Evolutionary conservation across 2,113 vertebrate genomes (phyloP), one percentile per base, ranked within the genome.

Genomic region (Oreocharis arfaki): DNA sequence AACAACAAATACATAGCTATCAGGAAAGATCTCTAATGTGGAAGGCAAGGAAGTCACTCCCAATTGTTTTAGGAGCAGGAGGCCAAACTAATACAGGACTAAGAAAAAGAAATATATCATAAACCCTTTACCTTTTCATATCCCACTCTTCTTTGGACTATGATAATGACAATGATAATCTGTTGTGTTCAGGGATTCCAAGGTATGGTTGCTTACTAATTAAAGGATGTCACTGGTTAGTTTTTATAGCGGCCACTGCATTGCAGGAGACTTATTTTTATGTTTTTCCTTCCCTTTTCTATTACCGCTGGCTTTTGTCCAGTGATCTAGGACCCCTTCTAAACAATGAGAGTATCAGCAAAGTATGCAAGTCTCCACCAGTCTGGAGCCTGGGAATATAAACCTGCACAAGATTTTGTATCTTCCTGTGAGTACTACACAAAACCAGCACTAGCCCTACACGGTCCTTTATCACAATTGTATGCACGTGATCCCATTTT

Each of bases 41-140:
- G 61, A 92, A 95, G 70, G 85, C 91, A 87, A 96, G 93, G 95
- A 97, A 97, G 91, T 97, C 91, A 88, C 93, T 96, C 88, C 87
- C 93, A 95, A 81, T 85, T 95, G 88, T 97, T 96, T 89, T 42
- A 93, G 61, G 37, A 90, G 16, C 42, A 81, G 1, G 26, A 92
- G 76, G 73, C 49, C 13, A 52, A 79, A 82, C 19, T 88, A 70
- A 84, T 35, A 67, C 17, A 56, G 27, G 50, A 42, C 7, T 53
- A 57, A 56, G 69, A 15, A 21, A 90, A 19, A 87, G 20, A 86
- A 81, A 59, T 49, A 32, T 10, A 84, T 37, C 32, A 88, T 52
- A 87, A 75, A 9, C 24, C 9, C 23, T 63, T 76, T 60, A 84
- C 23, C 19, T 96, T 90, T 78, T 60, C 21, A 68, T 57, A 64